Evolutionary conservation across 2,113 vertebrate species (phyloP).

Genomic region (Athene noctua): DNA sequence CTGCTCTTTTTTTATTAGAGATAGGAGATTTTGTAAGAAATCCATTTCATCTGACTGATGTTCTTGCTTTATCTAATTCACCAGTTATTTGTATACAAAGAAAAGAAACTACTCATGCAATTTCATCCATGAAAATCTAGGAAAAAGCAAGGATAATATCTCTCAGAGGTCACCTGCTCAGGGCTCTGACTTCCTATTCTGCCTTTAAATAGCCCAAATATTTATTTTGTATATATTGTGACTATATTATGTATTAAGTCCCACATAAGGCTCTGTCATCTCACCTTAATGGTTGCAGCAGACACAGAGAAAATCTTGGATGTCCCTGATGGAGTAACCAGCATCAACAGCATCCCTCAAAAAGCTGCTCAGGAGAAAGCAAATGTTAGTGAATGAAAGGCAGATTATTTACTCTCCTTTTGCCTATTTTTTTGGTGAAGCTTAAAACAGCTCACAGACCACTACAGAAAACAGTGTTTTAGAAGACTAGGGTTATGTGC

Average conservation of each 20-base stretch:
- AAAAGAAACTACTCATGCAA: too few relatives aligned
- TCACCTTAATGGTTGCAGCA: not conserved
- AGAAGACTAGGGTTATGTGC: not conserved
- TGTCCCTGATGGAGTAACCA: not conserved
- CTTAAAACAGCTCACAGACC: not conserved
- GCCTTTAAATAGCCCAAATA: not conserved
- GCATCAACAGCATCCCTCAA: not conserved
- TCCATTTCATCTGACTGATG: not conserved
- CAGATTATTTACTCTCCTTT: not conserved
- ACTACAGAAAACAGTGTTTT: not conserved
- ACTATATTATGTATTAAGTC: not conserved
- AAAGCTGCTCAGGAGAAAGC: not conserved
- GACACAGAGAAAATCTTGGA: not conserved
- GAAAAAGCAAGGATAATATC: not conserved
- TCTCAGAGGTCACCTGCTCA: not conserved
- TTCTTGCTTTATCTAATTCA: not conserved
- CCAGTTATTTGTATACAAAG: not conserved
- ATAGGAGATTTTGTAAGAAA: not conserved
- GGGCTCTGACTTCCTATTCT: not conserved
- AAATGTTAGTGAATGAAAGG: not conserved
- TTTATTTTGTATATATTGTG: too few relatives aligned
- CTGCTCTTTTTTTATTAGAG: not conserved
- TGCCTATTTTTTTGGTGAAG: not conserved
- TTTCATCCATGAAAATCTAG: not conserved
- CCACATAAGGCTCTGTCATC: not conserved